A percentile compares a stretch with the other conserved stretches of the same genome.
These are phyloP conservation scores for Timema podura DNA, from an alignment of 2,888 invertebrate genomes.

Conservation along the genomic window DNA sequence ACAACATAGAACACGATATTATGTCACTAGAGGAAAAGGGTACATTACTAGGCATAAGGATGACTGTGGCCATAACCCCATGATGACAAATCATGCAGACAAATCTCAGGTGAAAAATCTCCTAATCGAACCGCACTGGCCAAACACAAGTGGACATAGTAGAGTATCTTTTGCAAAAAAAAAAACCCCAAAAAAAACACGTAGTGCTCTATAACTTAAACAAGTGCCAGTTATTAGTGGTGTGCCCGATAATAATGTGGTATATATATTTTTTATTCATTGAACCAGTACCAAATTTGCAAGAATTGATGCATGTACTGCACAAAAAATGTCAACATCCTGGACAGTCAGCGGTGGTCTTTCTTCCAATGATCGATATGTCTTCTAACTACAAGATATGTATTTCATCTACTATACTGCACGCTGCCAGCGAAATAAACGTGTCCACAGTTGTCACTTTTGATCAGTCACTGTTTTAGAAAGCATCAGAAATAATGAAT, in stretches of 20 bases:
- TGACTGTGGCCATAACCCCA: background rate
- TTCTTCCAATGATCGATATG: background rate
- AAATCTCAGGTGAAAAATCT: background rate
- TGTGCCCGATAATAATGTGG: background rate
- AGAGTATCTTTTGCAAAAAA: background rate
- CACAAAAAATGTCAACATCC: background rate
- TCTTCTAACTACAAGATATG: background rate
- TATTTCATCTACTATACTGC: background rate
- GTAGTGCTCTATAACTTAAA: background rate
- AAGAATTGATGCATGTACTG: background rate
- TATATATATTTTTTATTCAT: background rate
- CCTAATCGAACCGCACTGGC: background rate
- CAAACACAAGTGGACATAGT: constrained; percentile 4
- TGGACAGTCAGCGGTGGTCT: background rate
- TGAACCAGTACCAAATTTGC: background rate
- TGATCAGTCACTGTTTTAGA: background rate
- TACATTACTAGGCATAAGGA: background rate
- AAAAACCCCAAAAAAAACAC: background rate
- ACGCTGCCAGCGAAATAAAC: background rate
- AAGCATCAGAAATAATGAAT: constrained; percentile 10
- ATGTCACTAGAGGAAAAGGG: background rate
- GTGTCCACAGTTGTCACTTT: background rate
- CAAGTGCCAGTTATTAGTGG: background rate
- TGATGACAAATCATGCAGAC: background rate
- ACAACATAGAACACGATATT: background rate